Conservation (phyloP, 2,888 invertebrate species). For the Disparrhopalites patrizii region DNA sequence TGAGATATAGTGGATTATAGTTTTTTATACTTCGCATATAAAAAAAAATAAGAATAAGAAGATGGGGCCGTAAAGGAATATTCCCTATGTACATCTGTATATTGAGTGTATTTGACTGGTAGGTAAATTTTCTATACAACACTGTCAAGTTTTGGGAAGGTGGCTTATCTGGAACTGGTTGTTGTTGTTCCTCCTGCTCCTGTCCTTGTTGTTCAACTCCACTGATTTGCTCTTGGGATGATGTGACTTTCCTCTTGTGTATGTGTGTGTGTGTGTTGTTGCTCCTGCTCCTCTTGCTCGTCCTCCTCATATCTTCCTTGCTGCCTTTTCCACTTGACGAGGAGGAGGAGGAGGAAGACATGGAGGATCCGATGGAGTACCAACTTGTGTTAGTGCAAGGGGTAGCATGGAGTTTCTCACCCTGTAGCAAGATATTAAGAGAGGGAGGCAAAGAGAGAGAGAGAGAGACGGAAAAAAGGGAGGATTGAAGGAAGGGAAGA, state of each 20-base stretch:
- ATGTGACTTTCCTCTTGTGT: conserved; percentile 17
- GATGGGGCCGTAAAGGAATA: no score
- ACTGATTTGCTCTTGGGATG: conserved; percentile 24
- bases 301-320: no score
- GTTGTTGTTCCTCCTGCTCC: background rate
- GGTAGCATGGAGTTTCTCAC: no score
- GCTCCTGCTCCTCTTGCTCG: background rate
- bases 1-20: no score
- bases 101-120: background rate
- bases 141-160: no score
- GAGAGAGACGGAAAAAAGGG: no score
- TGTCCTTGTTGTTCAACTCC: conserved; percentile 1
- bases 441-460: no score
- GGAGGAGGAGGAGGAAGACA: background rate
- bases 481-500: background rate
- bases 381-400: no score
- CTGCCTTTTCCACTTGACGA: conserved; percentile 14
- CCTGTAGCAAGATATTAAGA: no score
- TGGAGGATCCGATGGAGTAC: no score
- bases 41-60: no score
- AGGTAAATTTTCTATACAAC: background rate
- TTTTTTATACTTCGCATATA: no score
- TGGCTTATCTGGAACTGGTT: conserved; percentile 30
- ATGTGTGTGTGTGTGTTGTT: background rate
- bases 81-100: background rate